These are phyloP conservation scores for Steinernema feltiae DNA, from an alignment of 1,140 invertebrate species.

Conservation along the genomic window DNA sequence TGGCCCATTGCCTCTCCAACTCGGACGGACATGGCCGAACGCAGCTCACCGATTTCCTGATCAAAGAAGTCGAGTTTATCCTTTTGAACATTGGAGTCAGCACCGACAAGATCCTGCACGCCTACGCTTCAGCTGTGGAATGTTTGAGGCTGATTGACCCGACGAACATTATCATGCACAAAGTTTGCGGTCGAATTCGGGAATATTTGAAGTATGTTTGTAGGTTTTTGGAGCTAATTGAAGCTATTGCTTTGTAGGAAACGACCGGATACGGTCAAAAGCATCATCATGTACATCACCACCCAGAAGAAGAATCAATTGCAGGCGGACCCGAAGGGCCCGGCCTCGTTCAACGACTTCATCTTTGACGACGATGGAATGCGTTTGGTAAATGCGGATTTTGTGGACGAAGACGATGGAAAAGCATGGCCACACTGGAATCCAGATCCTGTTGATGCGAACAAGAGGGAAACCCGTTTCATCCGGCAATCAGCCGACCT, in stretches of 20 bases:
- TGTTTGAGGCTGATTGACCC: slow-evolving; percentile 82
- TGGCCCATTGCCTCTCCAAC: no score
- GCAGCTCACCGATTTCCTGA: not conserved
- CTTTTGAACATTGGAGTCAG: slow-evolving; percentile 66
- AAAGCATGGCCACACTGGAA: slow-evolving; percentile 45
- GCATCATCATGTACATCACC: slow-evolving; percentile 55
- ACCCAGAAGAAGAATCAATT: slow-evolving; percentile 45
- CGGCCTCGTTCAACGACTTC: not conserved
- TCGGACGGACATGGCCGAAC: not conserved
- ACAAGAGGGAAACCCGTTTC: slow-evolving; percentile 54
- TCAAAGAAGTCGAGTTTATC: not conserved
- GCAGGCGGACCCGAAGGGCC: slow-evolving; percentile 18
- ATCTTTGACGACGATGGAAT: slow-evolving; percentile 38
- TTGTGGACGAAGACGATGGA: slow-evolving; percentile 44
- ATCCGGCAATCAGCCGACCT: slow-evolving; percentile 76
- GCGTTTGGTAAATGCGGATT: slow-evolving; percentile 49
- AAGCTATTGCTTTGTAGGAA: slow-evolving; percentile 31
- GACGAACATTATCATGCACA: slow-evolving; percentile 83
- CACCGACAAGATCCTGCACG: slow-evolving; percentile 91
- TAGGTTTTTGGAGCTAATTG: not conserved
- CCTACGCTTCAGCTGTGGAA: slow-evolving; percentile 90
- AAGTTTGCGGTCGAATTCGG: slow-evolving; percentile 85
- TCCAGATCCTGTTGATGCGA: slow-evolving; percentile 41
- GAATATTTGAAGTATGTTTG: slow-evolving; percentile 62
- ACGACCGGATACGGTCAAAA: slow-evolving; percentile 51